Base-by-base conservation (phyloP, 2,888 invertebrate genomes). In the Torymus tubicola region DNA sequence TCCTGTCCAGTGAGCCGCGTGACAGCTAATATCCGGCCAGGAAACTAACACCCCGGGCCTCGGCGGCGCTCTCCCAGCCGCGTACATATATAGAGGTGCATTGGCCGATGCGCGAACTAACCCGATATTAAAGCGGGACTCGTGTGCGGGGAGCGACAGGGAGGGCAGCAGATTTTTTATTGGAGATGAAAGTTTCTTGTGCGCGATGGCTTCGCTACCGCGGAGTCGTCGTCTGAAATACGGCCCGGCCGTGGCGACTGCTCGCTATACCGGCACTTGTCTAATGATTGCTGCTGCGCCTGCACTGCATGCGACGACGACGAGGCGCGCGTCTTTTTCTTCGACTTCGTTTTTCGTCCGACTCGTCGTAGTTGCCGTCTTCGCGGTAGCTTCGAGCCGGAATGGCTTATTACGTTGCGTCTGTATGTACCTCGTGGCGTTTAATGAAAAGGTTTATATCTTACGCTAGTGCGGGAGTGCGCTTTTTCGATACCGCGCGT, bases 11-110 rank as follows among this genome's bases (percentile, higher is more conserved):
- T 88, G 89, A 90, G 89, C 87, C 88, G 88, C 88, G 87, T 89
- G 90, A 90, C 90, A 90, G 90, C 89, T 90, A 90, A 90, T 90
- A 90, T 90, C 90, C 90, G 89, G 85, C 87, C 88, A 87, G 90
- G 89, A 90, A 90, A 89, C 89, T 88, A 88, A 88, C 89, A 87
- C 88, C 88, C 87, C 86, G 83, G 83, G 83, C 69, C 31, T 31
- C 31, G 31, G 31, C 11, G 21, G 64, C 52, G 50, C 83, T 31
- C 73, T 71, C 67, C 81, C 42, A 12, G 8, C 18, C 16, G 57
- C 53, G 11, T 31, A 42, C 10, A n/a, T 71, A 52, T 14, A 71
- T 61, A 52, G 52, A 13, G n/a, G 14, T 61, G n/a, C 24, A 71
- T 21, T 13, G 52, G 53, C 31, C 8, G 11, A 24, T 24, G 24